Conservation (phyloP, 2,888 invertebrate species). For the Lumbricus terrestris region DNA sequence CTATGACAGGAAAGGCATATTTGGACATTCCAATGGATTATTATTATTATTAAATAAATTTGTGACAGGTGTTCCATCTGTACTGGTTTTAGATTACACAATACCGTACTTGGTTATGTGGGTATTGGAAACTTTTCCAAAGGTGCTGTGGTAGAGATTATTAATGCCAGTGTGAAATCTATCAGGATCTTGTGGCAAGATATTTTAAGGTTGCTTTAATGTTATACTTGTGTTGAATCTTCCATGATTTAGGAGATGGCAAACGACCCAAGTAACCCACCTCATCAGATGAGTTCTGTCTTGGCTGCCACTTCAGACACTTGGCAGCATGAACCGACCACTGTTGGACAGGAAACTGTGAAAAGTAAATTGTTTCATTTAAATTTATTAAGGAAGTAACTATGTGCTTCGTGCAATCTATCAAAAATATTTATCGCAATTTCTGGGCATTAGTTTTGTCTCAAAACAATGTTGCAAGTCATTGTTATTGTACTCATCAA, state of each 20-base stretch:
- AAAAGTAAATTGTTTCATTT: not conserved
- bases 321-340: not conserved
- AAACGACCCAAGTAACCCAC: not conserved
- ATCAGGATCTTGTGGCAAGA: not conserved
- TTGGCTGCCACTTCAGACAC: not conserved
- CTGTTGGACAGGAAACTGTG: not conserved
- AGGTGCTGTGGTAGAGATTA: too few relatives aligned
- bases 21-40: too few relatives aligned
- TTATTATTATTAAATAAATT: too few relatives aligned
- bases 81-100: not conserved
- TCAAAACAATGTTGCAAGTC: not conserved
- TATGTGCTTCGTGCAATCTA: not conserved
- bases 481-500: not conserved
- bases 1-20: not conserved
- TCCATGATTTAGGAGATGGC: not conserved
- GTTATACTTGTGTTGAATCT: not conserved
- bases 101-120: not conserved
- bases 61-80: not conserved
- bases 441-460: not conserved
- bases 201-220: not conserved
- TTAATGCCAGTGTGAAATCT: too few relatives aligned
- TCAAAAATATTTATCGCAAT: not conserved
- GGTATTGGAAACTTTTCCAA: not conserved
- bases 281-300: not conserved
- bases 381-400: not conserved